Base-by-base conservation (phyloP, 2,113 vertebrate species). In the Pandion haliaetus region DNA sequence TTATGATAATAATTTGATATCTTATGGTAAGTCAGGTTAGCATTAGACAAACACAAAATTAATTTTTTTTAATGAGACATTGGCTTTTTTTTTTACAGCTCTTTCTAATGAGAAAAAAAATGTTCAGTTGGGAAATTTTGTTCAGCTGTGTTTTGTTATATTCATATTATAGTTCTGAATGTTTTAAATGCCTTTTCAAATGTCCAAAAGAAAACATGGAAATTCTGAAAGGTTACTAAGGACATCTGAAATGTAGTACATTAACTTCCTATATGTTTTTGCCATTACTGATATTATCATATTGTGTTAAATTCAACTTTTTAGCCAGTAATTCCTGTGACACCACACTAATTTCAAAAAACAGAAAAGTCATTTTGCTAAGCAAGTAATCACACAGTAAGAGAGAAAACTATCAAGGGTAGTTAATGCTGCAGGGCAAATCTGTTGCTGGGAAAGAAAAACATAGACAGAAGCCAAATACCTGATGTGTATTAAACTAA, bases 381-480 rank as follows among this genome's bases (percentile, higher is more conserved):
- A 96, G 76, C 26, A 93, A 95, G 63, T 93, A 96, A 95, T 93
- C 91, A 94, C 31, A 71, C 55, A 94, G 70, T 89, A 66, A 79
- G 88, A 71, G 80, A 95, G 89, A 96, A 95, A 88, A 92, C 57
- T 94, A 96, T 72, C 62, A 95, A 63, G 83, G 82, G 62, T 90
- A 82, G 92, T 66, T 95, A 87, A 94, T 95, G 96, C 95, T 96
- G 59, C 61, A 93, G 94, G 96, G 95, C 50, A 92, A 96, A 95
- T 83, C 89, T 95, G 78, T 87, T 97, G 16, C 81, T 91, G 86
- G 86, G 86, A 94, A 94, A 88, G 82, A 93, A 95, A 96, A 93
- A 54, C 63, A 80, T 40, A 91, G 49, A 17, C 14, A 66, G 91
- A 94, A 96, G 93, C 96, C 95, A 97, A 96, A 95, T 94, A 88